Conservation (phyloP, 2,888 invertebrate genomes). For the Euplexia lucipara region DNA sequence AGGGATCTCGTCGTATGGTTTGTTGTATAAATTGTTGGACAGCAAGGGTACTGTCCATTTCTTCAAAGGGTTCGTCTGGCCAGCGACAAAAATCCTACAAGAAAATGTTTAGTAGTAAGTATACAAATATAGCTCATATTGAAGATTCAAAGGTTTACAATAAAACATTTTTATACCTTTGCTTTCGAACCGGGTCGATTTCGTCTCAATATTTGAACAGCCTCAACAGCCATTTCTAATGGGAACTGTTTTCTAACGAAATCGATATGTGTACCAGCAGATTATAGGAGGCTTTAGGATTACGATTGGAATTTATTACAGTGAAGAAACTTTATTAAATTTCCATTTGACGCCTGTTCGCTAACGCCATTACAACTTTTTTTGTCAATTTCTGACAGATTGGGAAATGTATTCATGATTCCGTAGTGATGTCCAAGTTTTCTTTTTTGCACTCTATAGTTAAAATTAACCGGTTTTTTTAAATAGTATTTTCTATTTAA, state of each 20-base stretch:
- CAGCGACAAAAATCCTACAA: conserved; percentile 98
- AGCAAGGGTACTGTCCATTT: conserved; percentile 99
- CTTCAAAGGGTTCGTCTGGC: conserved; percentile 99
- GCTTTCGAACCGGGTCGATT: conserved; percentile 98
- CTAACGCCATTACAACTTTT: conserved; percentile 44
- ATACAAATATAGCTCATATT: not conserved
- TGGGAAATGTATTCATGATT: not conserved
- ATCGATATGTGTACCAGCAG: not conserved
- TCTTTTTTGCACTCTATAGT: not conserved
- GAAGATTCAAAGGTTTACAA: not conserved
- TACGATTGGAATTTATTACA: conserved; percentile 5
- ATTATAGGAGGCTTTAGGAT: not conserved
- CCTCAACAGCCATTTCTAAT: conserved; percentile 93
- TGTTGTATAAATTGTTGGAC: conserved; percentile 99
- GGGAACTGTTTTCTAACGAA: not conserved
- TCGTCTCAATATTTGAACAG: conserved; percentile 95
- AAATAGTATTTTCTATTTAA: no score
- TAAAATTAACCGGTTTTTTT: conserved; percentile 4
- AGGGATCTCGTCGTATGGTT: conserved; percentile 97
- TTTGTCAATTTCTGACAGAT: conserved; percentile 19
- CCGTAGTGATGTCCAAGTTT: conserved; percentile 17
- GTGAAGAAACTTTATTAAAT: conserved; percentile 16
- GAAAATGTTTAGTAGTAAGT: not conserved
- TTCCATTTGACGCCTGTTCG: conserved; percentile 7
- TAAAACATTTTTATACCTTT: conserved; percentile 90